phyloP scores from a whole-genome alignment of 2,888 invertebrate species.

The Drosophila mimica region DNA sequence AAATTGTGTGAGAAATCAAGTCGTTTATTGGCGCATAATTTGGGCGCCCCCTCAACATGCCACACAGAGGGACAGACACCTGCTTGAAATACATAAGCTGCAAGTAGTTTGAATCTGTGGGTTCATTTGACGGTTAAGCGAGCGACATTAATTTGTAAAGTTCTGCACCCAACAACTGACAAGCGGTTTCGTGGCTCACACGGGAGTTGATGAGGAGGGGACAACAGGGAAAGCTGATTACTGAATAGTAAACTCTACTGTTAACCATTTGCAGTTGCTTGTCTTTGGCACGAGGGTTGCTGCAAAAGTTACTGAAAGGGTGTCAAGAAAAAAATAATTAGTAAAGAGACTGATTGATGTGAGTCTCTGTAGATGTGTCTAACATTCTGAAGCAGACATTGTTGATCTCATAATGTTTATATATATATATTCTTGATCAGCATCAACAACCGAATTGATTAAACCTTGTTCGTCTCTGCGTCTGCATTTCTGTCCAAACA shows the following conservation, averaged over 20 bases:
- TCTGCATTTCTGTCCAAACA: no score
- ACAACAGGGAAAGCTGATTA: constrained; percentile 23
- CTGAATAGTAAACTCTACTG: constrained; percentile 39
- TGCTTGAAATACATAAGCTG: constrained; percentile 28
- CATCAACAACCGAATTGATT: background rate
- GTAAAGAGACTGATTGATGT: background rate
- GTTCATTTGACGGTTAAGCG: constrained; percentile 63
- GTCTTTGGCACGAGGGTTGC: background rate
- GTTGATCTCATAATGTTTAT: background rate
- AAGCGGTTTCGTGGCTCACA: constrained; percentile 64
- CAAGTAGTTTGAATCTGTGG: constrained; percentile 45
- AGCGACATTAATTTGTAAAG: constrained; percentile 63
- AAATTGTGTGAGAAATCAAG: constrained; percentile 67
- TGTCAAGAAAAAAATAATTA: background rate
- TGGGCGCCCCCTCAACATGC: background rate
- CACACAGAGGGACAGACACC: constrained; percentile 27
- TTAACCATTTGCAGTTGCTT: constrained; percentile 1
- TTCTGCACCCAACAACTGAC: constrained; percentile 42
- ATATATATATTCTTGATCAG: background rate
- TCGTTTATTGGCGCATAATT: constrained; percentile 31
- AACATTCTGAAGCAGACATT: background rate
- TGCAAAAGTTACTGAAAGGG: background rate
- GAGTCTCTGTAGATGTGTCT: background rate
- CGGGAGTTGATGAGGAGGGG: background rate
- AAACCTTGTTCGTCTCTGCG: accelerated